Conservation (phyloP, 2,113 vertebrate genomes). For the Menidia beryllina region DNA sequence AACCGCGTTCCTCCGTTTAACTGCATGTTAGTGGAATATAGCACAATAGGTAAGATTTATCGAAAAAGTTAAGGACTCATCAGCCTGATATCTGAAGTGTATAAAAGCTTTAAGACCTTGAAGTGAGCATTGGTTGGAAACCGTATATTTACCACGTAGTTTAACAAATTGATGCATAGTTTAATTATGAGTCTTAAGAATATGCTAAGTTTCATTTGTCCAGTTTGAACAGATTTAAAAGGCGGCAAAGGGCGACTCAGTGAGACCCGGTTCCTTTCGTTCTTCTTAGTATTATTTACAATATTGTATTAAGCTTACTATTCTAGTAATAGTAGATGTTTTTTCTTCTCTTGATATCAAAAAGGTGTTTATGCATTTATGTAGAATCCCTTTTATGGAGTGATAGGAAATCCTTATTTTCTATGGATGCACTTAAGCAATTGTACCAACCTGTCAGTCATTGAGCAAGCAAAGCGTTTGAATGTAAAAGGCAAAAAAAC, state of each 20-base stretch:
- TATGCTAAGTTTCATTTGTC: slow-evolving; percentile 74
- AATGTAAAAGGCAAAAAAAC: slow-evolving; percentile 74
- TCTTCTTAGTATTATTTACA: slow-evolving; percentile 78
- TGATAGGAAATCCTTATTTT: slow-evolving; percentile 82
- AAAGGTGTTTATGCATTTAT: slow-evolving; percentile 79
- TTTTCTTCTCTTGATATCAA: slow-evolving; percentile 77
- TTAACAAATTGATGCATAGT: slow-evolving; percentile 70
- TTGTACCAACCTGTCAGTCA: slow-evolving; percentile 78
- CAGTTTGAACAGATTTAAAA: slow-evolving; percentile 51
- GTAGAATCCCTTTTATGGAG: slow-evolving; percentile 76
- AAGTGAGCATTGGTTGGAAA: slow-evolving; percentile 61
- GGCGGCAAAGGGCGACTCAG: slow-evolving; percentile 39
- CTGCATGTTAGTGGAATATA: slow-evolving; percentile 75
- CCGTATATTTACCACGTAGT: slow-evolving; percentile 71
- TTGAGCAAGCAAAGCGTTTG: slow-evolving; percentile 81
- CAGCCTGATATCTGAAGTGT: slow-evolving; percentile 66
- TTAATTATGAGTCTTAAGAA: slow-evolving; percentile 71
- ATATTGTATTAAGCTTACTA: slow-evolving; percentile 76
- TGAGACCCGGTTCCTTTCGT: slow-evolving; percentile 65
- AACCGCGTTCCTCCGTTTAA: slow-evolving; percentile 57
- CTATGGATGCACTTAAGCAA: slow-evolving; percentile 82
- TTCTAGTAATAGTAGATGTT: slow-evolving; percentile 74
- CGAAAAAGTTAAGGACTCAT: slow-evolving; percentile 53
- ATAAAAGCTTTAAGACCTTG: slow-evolving; percentile 77
- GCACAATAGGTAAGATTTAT: slow-evolving; percentile 72